Percentiles rank a stretch among this genome's conserved stretches.
Conservation (phyloP, 2,888 invertebrate species). For the Scaeva pyrastri region DNA sequence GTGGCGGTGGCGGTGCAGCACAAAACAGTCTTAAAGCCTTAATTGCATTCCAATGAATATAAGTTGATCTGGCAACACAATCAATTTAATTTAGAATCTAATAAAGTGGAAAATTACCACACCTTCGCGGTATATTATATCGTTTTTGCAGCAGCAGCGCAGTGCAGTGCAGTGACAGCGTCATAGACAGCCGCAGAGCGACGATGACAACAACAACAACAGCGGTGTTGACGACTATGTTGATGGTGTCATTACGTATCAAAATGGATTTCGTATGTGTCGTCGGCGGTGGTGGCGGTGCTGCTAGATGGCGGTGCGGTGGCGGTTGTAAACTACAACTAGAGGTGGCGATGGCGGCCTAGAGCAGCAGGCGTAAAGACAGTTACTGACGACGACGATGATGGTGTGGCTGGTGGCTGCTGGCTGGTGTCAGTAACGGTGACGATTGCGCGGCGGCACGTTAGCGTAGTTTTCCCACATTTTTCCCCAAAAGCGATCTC, state of each 20-base stretch:
- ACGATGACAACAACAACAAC: slow-evolving; percentile 45
- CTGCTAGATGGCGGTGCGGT: too few species aligned
- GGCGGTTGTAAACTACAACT: neutral
- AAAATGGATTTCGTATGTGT: slow-evolving; percentile 59
- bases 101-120: slow-evolving; percentile 76
- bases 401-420: slow-evolving; percentile 1
- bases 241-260: slow-evolving; percentile 72
- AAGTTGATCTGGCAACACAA: slow-evolving; percentile 75
- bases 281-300: slow-evolving; percentile 30
- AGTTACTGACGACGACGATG: neutral
- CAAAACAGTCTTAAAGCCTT: slow-evolving; percentile 69
- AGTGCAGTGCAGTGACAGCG: slow-evolving; percentile 20
- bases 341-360: slow-evolving; percentile 18
- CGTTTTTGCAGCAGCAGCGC: slow-evolving; percentile 36
- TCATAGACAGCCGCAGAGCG: slow-evolving; percentile 3
- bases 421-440: neutral
- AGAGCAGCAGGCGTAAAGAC: neutral
- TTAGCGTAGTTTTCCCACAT: slow-evolving; percentile 68
- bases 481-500: slow-evolving; percentile 53
- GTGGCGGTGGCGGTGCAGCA: slow-evolving; percentile 48
- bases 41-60: slow-evolving; percentile 75
- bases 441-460: slow-evolving; percentile 37
- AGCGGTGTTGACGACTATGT: slow-evolving; percentile 71
- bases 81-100: slow-evolving; percentile 76
- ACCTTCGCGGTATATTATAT: slow-evolving; percentile 65